phyloP scores from a whole-genome alignment of 2,888 invertebrate genomes.

The Drepana falcataria region DNA sequence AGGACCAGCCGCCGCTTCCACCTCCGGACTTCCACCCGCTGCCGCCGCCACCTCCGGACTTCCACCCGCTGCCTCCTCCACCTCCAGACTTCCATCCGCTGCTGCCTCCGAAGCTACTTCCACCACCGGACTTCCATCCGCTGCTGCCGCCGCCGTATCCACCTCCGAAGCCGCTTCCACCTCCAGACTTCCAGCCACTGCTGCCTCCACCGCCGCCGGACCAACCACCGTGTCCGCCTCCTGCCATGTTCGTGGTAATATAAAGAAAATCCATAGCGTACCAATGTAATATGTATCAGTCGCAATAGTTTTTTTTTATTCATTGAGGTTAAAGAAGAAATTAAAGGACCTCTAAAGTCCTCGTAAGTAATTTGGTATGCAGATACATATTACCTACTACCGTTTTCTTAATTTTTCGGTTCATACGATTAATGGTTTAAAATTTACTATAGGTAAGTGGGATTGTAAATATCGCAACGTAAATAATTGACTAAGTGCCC shows the following conservation, averaged over 20 bases:
- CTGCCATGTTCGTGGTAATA: background rate
- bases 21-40: slow-evolving; percentile 17
- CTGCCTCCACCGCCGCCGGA: slow-evolving; percentile 16
- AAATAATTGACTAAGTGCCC: background rate
- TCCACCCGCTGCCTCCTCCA: slow-evolving; percentile 21
- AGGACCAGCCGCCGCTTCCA: slow-evolving; percentile 14
- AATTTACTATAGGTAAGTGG: background rate
- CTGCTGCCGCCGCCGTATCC: slow-evolving; percentile 21
- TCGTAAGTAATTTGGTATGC: too few relatives aligned
- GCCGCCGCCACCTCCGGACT: slow-evolving; percentile 19
- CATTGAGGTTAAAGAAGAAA: too few relatives aligned
- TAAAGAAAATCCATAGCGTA: background rate
- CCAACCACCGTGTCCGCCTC: slow-evolving; percentile 5
- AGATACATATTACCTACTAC: too few relatives aligned
- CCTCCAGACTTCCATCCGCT: slow-evolving; percentile 20
- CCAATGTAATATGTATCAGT: background rate
- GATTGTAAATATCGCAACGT: background rate
- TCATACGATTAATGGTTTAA: too few relatives aligned
- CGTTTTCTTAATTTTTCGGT: too few relatives aligned
- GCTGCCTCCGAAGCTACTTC: slow-evolving; percentile 14
- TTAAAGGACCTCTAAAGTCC: too few relatives aligned
- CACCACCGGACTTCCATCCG: slow-evolving; percentile 17
- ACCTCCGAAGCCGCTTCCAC: slow-evolving; percentile 15
- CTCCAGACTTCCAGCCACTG: slow-evolving; percentile 15
- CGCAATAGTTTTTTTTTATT: too few relatives aligned